Evolutionary conservation across 2,888 invertebrate genomes (phyloP), one percentile per base, ranked within the genome.

Genomic region (Caenorhabditis afra): DNA sequence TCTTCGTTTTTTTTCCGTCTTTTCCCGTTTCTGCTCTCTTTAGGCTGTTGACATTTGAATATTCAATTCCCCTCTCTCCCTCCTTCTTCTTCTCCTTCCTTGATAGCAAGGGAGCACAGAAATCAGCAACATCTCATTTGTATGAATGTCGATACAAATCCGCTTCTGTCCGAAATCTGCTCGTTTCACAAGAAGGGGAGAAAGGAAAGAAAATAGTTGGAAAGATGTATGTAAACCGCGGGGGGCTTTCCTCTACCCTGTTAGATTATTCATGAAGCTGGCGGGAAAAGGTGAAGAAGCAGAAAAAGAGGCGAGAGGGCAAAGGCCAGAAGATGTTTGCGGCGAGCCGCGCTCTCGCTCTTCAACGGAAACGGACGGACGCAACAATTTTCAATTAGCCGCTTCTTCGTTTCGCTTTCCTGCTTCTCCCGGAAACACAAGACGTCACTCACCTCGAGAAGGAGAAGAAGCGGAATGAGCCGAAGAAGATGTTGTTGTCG

Each of bases 41-140:
- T n/a, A n/a, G n/a, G 12, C 41, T 47, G 53, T 49, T 22, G 71
- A 10, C 64, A 73, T 71, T 71, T 64, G 64, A 73, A 73, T 73
- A 57, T 65, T 73, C 62, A 58, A 73, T 57, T 58, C 73, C 64
- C 57, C 47, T 55, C 62, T 64, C 64, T 47, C 49, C 16, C 1
- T 20, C n/a, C n/a, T n/a, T n/a, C 29, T 29, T 29, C 29, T 29
- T 29, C 29, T 50, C 53, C 45, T n/a, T 12, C 16, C n/a, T n/a
- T n/a, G n/a, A n/a, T n/a, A n/a, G n/a, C n/a, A n/a, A 22, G 12
- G 3, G 22, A 39, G n/a, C 52, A 64, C 64, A 52, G 23, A 53
- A 39, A 71, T 49, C 57, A 71, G 49, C 59, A 52, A 35, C 70
- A 70, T 61, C 59, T 44, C 44, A 29, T 29, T 29, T 29, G 29